A percentile compares a stretch with the other conserved stretches of the same genome.
These are phyloP conservation scores for Tachystola acroxantha DNA, from an alignment of 2,888 invertebrate species.

Conservation along the genomic window DNA sequence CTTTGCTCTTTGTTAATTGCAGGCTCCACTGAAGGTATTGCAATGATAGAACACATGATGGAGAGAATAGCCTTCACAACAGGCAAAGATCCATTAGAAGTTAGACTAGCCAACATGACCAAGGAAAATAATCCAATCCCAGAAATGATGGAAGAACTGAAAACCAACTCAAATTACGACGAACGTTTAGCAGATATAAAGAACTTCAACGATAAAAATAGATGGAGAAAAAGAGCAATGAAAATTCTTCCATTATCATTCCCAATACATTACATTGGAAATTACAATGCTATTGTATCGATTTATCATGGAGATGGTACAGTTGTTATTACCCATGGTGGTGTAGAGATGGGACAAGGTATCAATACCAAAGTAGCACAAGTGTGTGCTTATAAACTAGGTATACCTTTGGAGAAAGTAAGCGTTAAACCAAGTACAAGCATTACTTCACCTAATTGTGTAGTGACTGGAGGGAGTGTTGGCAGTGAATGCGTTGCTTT, in stretches of 20 bases:
- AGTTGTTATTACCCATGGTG: constrained; percentile 81
- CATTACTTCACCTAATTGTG: constrained; percentile 80
- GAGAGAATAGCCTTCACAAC: constrained; percentile 73
- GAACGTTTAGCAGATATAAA: constrained; percentile 55
- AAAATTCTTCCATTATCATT: constrained; percentile 80
- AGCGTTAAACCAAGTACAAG: constrained; percentile 80
- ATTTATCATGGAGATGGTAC: constrained; percentile 80
- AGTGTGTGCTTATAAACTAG: constrained; percentile 80
- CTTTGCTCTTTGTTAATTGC: constrained; percentile 12
- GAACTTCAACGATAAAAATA: constrained; percentile 76
- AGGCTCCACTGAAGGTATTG: constrained; percentile 68
- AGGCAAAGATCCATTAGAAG: constrained; percentile 69
- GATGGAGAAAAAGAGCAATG: constrained; percentile 84
- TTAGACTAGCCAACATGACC: constrained; percentile 64
- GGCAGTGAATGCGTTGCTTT: constrained; percentile 81
- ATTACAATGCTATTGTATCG: constrained; percentile 71
- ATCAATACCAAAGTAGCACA: constrained; percentile 83
- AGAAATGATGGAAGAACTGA: constrained; percentile 67
- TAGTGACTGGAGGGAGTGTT: constrained; percentile 81
- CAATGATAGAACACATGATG: constrained; percentile 76
- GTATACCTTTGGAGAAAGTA: constrained; percentile 80
- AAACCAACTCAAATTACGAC: constrained; percentile 65
- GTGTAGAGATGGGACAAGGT: constrained; percentile 85
- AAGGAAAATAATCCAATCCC: constrained; percentile 23
- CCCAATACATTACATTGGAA: constrained; percentile 41